Base-by-base conservation (phyloP, 2,888 invertebrate species). In the Pandemis heparana region DNA sequence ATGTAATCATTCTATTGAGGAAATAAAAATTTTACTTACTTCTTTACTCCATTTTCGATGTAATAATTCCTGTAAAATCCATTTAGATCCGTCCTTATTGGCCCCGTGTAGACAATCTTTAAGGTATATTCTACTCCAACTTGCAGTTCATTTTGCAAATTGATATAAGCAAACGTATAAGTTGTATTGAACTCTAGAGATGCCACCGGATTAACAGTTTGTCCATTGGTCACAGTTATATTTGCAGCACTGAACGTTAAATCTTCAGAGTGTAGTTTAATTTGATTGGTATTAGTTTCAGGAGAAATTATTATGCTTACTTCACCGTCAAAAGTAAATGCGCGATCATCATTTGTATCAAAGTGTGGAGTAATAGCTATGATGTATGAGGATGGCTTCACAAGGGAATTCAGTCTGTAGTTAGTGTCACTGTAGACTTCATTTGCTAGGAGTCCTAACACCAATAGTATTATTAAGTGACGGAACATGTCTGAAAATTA, bases 11-110 rank as follows among this genome's bases (percentile, higher is more conserved):
- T 32, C 23, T 32, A 32, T 32, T 32, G 23, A 32, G 12, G 2
- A 46, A 46, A 46, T 46, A 46, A 12, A 12, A 46, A 65, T 1
- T 32, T 1, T 77, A 92, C 93, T 92, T 89, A 95, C 96, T 95
- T 95, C 74, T 86, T 94, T 53, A 91, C 86, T 1, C 92, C 92
- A 41, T 89, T 83, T 64, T 95, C 88, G 5, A 87, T 80, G 79
- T 96, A 96, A 56, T 94, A 95, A 79, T 95, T 96, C 71, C 94
- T 94, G 80, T 96, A 96, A 79, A 96, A 96, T 68, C 96, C 96
- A 71, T 85, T 91, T 77, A 96, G 87, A 75, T 95, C 95, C 0
- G 90, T 86, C 78, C 95, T 95, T 43, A 96, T 92, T 0, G 88
- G 85, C 2, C 96, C 96, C 0, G 78, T 87, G 78, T 95, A 97